A percentile compares a stretch with the other conserved stretches of the same genome.
Evolutionary conservation across 2,888 invertebrate species (phyloP).

Genomic region (Protodeltote pygarga): DNA sequence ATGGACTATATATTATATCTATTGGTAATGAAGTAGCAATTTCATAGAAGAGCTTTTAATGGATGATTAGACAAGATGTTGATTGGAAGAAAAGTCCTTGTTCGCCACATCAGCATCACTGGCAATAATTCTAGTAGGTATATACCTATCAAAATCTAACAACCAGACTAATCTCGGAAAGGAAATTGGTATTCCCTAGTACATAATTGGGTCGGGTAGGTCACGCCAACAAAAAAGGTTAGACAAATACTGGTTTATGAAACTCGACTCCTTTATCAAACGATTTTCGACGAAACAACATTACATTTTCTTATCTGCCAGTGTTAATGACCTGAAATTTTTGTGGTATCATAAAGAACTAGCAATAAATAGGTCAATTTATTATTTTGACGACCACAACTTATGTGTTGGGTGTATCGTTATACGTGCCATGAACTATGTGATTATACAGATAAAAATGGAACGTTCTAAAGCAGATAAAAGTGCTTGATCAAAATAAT

Average conservation of each 20-base stretch:
- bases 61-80: no score
- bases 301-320: slow-evolving; percentile 56
- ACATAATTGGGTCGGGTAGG: no score
- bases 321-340: slow-evolving; percentile 79
- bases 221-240: no score
- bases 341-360: slow-evolving; percentile 72
- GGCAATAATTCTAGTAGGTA: no score
- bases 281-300: slow-evolving; percentile 24
- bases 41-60: no score
- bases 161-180: not conserved
- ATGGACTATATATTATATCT: not conserved
- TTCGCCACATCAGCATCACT: no score
- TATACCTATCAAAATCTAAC: not conserved
- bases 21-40: no score
- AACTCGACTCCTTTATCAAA: not conserved
- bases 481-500: slow-evolving; percentile 41
- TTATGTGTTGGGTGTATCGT: slow-evolving; percentile 63
- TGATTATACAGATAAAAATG: slow-evolving; percentile 57
- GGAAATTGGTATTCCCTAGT: no score
- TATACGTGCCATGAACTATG: slow-evolving; percentile 59
- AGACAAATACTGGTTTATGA: no score
- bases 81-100: no score
- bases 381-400: slow-evolving; percentile 67
- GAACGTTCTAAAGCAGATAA: slow-evolving; percentile 32
- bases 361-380: slow-evolving; percentile 81